Percentiles rank a stretch among this genome's conserved stretches.
These are phyloP conservation scores for Zootoca vivipara DNA, from an alignment of 2,113 vertebrate genomes.

Conservation along the genomic window DNA sequence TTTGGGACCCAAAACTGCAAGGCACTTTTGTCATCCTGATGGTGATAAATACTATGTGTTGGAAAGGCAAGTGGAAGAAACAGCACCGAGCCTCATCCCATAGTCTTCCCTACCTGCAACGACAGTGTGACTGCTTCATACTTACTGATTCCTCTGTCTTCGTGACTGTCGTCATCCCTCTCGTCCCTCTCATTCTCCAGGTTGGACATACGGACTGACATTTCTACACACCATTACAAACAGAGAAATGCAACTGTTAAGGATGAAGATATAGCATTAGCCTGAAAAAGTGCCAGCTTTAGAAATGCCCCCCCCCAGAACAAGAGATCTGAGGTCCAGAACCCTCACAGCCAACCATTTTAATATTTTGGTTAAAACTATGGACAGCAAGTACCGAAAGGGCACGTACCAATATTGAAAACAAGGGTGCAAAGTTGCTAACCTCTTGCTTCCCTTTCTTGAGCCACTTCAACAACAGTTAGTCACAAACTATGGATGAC, in stretches of 20 bases:
- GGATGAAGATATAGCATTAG: conserved; percentile 23
- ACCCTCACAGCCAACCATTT: neutral
- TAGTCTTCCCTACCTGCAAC: neutral
- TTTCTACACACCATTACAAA: conserved; percentile 81
- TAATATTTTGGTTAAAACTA: neutral
- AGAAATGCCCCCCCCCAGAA: neutral
- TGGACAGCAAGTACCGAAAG: neutral
- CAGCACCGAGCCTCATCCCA: neutral
- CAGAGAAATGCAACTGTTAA: conserved; percentile 65
- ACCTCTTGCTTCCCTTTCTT: neutral
- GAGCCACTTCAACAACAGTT: neutral
- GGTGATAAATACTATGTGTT: neutral
- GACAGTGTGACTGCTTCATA: conserved; percentile 14
- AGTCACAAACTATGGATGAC: neutral
- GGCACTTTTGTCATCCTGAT: neutral
- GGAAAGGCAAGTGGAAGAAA: neutral
- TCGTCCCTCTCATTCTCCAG: conserved; percentile 96
- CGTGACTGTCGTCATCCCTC: conserved; percentile 94
- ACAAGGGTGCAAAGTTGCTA: neutral
- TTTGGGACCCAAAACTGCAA: conserved; percentile 4
- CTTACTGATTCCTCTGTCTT: conserved; percentile 98
- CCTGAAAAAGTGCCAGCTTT: neutral
- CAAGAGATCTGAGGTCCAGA: neutral
- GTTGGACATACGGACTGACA: conserved; percentile 99
- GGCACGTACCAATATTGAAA: neutral